Evolutionary conservation across 2,888 invertebrate genomes (phyloP).

Genomic region (Glaucopsyche alexis): DNA sequence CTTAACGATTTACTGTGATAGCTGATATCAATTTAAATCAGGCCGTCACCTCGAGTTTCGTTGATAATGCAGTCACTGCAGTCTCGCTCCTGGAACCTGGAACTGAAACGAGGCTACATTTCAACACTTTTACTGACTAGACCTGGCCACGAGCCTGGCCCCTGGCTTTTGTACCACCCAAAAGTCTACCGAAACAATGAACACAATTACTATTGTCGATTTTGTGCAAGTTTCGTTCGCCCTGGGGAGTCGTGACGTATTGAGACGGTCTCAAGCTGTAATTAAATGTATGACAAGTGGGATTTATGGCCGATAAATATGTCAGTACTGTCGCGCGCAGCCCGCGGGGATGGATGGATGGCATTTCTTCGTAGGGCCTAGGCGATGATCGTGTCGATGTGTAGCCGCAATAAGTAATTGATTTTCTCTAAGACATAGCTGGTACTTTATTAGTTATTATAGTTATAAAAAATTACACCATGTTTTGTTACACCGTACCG

Average conservation of each 20-base stretch:
- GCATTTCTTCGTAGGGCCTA: not conserved
- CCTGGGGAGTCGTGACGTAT: slow-evolving; percentile 10
- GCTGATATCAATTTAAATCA: not conserved
- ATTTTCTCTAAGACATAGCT: not conserved
- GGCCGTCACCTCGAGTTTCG: not conserved
- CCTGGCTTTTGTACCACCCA: not conserved
- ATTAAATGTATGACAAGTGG: slow-evolving; percentile 64
- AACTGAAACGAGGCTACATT: no score
- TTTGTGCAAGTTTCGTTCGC: not conserved
- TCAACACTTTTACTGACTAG: no score
- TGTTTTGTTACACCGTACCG: no score
- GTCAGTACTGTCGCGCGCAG: slow-evolving; percentile 42
- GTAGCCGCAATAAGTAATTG: not conserved
- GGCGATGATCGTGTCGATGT: not conserved
- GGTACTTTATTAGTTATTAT: no score
- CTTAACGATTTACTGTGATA: not conserved
- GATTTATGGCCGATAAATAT: slow-evolving; percentile 66
- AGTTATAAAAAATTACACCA: no score
- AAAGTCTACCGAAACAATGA: not conserved
- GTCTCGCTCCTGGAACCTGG: no score
- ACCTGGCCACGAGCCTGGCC: no score
- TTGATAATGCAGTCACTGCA: no score
- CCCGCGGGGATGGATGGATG: slow-evolving; percentile 28
- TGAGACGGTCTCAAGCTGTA: slow-evolving; percentile 45
- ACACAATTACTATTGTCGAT: not conserved